A percentile compares a stretch with the other conserved stretches of the same genome.
phyloP scores from a whole-genome alignment of 2,797 vertebrate genomes.

The Erithacus rubecula region DNA sequence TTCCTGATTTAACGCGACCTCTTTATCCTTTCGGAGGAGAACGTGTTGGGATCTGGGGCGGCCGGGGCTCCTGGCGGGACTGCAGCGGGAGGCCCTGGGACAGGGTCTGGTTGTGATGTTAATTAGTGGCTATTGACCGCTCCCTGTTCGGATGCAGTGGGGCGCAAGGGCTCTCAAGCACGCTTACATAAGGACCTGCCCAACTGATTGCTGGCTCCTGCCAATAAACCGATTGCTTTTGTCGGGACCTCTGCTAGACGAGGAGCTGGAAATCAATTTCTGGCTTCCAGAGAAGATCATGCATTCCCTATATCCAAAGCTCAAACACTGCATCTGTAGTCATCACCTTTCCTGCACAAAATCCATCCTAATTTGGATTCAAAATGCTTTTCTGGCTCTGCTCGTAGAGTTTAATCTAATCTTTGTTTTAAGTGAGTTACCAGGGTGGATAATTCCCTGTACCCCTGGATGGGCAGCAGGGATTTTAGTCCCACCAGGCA shows the following conservation, averaged over 20 bases:
- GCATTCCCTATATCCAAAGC: not conserved
- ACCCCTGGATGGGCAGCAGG: not conserved
- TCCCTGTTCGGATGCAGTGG: not conserved
- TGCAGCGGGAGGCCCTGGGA: not conserved
- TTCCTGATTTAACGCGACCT: not conserved
- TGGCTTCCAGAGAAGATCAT: not conserved
- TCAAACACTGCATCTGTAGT: not conserved
- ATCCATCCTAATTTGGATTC: not conserved
- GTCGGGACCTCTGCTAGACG: not conserved
- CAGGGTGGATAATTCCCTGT: not conserved
- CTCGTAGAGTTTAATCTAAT: not conserved
- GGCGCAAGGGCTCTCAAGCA: not conserved
- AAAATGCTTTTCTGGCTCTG: not conserved
- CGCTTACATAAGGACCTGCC: slow-evolving; percentile 11
- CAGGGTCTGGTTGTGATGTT: slow-evolving; percentile 13
- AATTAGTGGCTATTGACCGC: slow-evolving; percentile 31
- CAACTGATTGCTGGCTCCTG: not conserved
- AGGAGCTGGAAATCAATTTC: not conserved
- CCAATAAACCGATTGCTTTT: slow-evolving; percentile 33
- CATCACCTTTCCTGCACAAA: not conserved
- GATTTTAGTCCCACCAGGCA: not conserved
- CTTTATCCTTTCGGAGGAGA: not conserved
- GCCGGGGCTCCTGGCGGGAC: not conserved
- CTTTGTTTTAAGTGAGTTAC: not conserved
- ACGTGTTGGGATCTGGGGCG: not conserved